These are phyloP conservation scores for Anguilla marmorata DNA, from an alignment of 2,797 vertebrate genomes.

Conservation along the genomic window DNA sequence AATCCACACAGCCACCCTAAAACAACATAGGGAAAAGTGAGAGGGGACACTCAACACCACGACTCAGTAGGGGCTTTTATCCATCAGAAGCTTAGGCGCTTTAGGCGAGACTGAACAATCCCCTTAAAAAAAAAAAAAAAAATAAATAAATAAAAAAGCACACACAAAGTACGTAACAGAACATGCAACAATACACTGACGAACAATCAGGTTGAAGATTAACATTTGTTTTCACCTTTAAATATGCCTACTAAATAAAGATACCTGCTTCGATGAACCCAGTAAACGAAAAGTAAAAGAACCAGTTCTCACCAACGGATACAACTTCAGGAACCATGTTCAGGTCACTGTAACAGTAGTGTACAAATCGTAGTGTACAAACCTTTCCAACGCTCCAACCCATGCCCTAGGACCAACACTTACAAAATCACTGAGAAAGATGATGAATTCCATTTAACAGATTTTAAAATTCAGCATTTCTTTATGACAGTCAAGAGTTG, in stretches of 20 bases:
- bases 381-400: not conserved
- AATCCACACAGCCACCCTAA: constrained; percentile 96
- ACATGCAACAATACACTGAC: not conserved
- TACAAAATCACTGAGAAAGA: not conserved
- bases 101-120: not conserved
- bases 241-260: too few relatives aligned
- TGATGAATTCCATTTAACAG: too few relatives aligned
- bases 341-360: not conserved
- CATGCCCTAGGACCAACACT: not conserved
- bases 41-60: not conserved
- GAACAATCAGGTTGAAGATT: not conserved
- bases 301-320: not conserved
- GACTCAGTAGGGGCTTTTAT: not conserved
- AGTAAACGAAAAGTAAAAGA: not conserved
- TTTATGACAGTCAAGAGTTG: too few relatives aligned
- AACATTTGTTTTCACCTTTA: not conserved
- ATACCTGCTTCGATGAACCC: too few relatives aligned
- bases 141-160: not conserved
- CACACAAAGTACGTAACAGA: not conserved
- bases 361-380: not conserved
- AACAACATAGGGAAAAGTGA: constrained; percentile 51
- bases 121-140: not conserved
- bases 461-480: too few relatives aligned
- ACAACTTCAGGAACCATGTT: not conserved
- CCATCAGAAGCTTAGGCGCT: too few relatives aligned